A percentile compares a stretch with the other conserved stretches of the same genome.
phyloP scores from a whole-genome alignment of 1,140 invertebrate species.

The Drosophila nebulosa region DNA sequence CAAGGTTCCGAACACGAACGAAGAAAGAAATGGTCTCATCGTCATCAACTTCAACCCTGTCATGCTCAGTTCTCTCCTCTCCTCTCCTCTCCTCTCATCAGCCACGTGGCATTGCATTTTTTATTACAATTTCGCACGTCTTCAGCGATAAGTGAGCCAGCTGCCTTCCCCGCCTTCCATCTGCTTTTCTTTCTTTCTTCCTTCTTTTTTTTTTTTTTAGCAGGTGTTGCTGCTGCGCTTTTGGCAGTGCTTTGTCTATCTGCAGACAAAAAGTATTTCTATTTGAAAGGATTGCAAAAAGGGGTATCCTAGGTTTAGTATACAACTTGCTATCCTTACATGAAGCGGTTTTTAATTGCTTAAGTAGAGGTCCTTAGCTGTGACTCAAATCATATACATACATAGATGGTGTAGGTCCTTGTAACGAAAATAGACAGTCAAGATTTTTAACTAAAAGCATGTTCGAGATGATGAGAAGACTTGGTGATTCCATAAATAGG shows the following conservation, averaged over 20 bases:
- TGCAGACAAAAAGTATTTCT: slow-evolving; percentile 4
- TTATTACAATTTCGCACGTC: slow-evolving; percentile 66
- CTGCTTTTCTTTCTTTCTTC: neutral
- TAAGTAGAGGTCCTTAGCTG: neutral
- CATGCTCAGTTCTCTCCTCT: too few relatives aligned
- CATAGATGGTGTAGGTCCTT: too few relatives aligned
- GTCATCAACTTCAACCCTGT: neutral
- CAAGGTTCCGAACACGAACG: slow-evolving; percentile 23
- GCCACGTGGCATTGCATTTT: slow-evolving; percentile 63
- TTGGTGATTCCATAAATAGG: too few relatives aligned
- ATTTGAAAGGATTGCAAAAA: slow-evolving; percentile 5
- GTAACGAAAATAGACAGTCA: too few relatives aligned
- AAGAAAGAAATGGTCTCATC: neutral
- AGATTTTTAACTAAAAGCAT: too few relatives aligned
- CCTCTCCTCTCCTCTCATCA: too few relatives aligned
- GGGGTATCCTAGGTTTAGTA: neutral
- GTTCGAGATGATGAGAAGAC: too few relatives aligned
- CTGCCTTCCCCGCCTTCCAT: too few relatives aligned
- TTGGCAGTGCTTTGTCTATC: slow-evolving; percentile 5
- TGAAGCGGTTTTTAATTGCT: neutral
- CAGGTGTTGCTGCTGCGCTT: slow-evolving; percentile 18
- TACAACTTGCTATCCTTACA: neutral
- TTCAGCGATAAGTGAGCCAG: slow-evolving; percentile 19
- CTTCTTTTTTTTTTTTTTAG: neutral
- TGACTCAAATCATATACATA: too few relatives aligned